Conservation (phyloP, 2,888 invertebrate species). For the Lasiommata megera region DNA sequence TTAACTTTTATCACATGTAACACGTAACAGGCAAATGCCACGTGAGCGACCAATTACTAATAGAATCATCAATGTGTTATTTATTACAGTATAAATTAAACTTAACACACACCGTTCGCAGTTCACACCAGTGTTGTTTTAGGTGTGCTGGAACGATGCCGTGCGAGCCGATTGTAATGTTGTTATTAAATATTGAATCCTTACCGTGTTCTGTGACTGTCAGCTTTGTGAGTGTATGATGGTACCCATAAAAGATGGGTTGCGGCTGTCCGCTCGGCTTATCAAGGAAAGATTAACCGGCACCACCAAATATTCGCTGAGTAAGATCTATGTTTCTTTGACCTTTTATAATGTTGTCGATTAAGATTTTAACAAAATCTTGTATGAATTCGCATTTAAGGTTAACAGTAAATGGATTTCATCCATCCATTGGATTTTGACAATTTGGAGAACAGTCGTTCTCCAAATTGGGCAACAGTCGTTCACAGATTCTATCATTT, state of each 20-base stretch:
- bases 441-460: too few relatives aligned
- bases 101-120: not conserved
- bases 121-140: constrained; percentile 46
- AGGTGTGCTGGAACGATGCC: constrained; percentile 50
- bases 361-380: too few relatives aligned
- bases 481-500: too few relatives aligned
- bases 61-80: constrained; percentile 48
- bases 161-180: constrained; percentile 38
- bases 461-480: too few relatives aligned
- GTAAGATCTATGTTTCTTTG: not conserved
- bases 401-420: too few relatives aligned
- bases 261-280: not conserved
- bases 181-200: constrained; percentile 27
- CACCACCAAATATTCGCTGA: not conserved
- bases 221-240: not conserved
- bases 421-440: too few relatives aligned
- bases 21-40: not conserved
- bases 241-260: not conserved
- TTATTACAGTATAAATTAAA: constrained; percentile 35
- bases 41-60: constrained; percentile 32
- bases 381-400: too few relatives aligned
- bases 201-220: constrained; percentile 9
- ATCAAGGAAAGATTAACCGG: not conserved
- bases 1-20: not conserved
- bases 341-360: too few relatives aligned